phyloP scores from a whole-genome alignment of 2,888 invertebrate genomes.

The Drosophila koepferae region DNA sequence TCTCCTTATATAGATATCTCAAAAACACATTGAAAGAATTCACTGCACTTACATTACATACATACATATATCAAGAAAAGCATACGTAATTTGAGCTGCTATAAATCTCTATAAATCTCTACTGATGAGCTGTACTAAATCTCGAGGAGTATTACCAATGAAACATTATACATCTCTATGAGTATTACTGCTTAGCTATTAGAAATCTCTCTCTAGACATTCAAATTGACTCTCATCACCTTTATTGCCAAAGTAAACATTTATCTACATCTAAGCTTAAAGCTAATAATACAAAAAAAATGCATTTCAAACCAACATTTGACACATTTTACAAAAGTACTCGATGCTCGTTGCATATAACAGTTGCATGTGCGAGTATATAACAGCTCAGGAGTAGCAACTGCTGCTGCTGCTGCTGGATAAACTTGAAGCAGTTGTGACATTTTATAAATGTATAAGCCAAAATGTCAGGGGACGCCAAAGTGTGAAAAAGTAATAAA shows the following conservation, averaged over 20 bases:
- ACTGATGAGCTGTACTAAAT: neutral
- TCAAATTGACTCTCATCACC: neutral
- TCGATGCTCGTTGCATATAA: slow-evolving; percentile 8
- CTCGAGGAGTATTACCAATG: too few relatives aligned
- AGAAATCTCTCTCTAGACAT: neutral
- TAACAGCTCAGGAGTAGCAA: neutral
- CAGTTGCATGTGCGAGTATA: neutral
- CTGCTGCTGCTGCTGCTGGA: neutral
- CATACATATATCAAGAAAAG: too few relatives aligned
- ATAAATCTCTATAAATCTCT: neutral
- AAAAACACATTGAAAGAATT: too few relatives aligned
- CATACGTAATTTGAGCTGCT: neutral
- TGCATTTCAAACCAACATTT: slow-evolving; percentile 17
- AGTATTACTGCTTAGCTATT: neutral
- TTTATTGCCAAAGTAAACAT: neutral
- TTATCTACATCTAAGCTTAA: neutral
- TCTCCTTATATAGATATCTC: too few relatives aligned
- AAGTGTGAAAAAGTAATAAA: slow-evolving; percentile 69
- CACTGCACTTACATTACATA: too few relatives aligned
- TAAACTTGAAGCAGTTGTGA: slow-evolving; percentile 19
- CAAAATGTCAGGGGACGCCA: slow-evolving; percentile 60
- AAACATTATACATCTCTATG: neutral
- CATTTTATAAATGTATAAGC: slow-evolving; percentile 61
- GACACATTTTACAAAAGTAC: slow-evolving; percentile 2
- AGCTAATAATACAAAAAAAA: neutral